A percentile compares a stretch with the other conserved stretches of the same genome.
Conservation (phyloP, 1,140 invertebrate genomes). For the Zelostemma sp. region DNA sequence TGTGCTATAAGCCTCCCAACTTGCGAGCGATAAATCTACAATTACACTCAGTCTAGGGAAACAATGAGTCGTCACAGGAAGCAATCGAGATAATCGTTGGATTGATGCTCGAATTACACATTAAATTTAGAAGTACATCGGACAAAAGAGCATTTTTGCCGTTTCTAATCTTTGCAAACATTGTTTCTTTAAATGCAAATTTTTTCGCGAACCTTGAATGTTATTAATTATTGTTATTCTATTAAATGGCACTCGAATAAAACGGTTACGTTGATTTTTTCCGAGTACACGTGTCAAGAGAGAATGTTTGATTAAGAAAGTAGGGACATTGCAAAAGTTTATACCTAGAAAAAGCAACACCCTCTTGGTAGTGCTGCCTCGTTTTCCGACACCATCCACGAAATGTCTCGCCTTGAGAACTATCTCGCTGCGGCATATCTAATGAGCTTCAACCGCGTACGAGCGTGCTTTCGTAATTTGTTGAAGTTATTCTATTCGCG, state of each 20-base stretch:
- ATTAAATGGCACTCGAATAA: too few species aligned
- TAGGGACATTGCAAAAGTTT: neutral
- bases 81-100: conserved; percentile 1
- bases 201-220: too few species aligned
- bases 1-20: conserved; percentile 22
- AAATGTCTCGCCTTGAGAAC: conserved; percentile 53
- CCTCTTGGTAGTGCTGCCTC: conserved; percentile 26
- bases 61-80: conserved; percentile 12
- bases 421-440: conserved; percentile 65
- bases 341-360: neutral
- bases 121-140: too few species aligned
- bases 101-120: neutral
- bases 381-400: conserved; percentile 37
- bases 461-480: conserved; percentile 68
- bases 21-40: conserved; percentile 27
- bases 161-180: too few species aligned
- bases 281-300: too few species aligned
- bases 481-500: conserved; percentile 68
- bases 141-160: too few species aligned
- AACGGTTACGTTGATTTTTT: too few species aligned
- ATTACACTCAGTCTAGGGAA: conserved; percentile 23
- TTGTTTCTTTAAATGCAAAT: too few species aligned
- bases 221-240: too few species aligned
- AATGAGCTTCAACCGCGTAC: conserved; percentile 68
- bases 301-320: neutral